These are phyloP conservation scores for Busseola fusca DNA, from an alignment of 2,888 invertebrate genomes.

Conservation along the genomic window DNA sequence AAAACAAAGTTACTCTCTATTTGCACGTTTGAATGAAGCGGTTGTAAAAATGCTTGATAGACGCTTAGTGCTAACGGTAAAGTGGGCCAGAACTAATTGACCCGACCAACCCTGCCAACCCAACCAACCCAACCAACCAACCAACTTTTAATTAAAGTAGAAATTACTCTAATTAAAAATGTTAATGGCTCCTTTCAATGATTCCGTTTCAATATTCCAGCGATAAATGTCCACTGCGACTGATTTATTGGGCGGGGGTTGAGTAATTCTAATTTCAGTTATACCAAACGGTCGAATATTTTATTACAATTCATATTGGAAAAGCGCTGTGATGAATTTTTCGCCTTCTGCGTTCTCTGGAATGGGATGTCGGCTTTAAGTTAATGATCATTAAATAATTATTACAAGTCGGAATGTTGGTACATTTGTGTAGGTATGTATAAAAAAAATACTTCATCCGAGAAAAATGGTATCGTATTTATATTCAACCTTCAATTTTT, in stretches of 20 bases:
- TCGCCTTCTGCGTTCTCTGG: slow-evolving; percentile 18
- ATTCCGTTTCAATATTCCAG: slow-evolving; percentile 53
- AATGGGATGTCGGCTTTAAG: slow-evolving; percentile 3
- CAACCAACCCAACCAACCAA: slow-evolving; percentile 37
- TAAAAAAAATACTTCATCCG: neutral
- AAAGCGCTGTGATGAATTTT: slow-evolving; percentile 30
- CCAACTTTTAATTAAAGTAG: slow-evolving; percentile 65
- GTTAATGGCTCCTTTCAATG: slow-evolving; percentile 52
- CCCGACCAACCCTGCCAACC: slow-evolving; percentile 12
- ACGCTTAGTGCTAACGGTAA: slow-evolving; percentile 40
- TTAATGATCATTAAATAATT: slow-evolving; percentile 32
- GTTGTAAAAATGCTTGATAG: slow-evolving; percentile 47
- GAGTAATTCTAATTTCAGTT: slow-evolving; percentile 46
- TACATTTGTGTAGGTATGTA: neutral
- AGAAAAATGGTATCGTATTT: neutral
- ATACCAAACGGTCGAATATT: slow-evolving; percentile 23
- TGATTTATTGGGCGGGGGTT: slow-evolving; percentile 45
- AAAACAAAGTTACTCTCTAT: slow-evolving; percentile 49
- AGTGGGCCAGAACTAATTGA: slow-evolving; percentile 52
- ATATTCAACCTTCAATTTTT: neutral
- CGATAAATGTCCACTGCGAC: slow-evolving; percentile 43
- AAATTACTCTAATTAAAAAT: slow-evolving; percentile 62
- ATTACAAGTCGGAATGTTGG: neutral
- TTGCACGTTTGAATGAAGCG: slow-evolving; percentile 39
- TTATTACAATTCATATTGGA: slow-evolving; percentile 27